A percentile compares a stretch with the other conserved stretches of the same genome.
Evolutionary conservation across 2,797 vertebrate species (phyloP).

Genomic region (Hapalemur alaotrensis): DNA sequence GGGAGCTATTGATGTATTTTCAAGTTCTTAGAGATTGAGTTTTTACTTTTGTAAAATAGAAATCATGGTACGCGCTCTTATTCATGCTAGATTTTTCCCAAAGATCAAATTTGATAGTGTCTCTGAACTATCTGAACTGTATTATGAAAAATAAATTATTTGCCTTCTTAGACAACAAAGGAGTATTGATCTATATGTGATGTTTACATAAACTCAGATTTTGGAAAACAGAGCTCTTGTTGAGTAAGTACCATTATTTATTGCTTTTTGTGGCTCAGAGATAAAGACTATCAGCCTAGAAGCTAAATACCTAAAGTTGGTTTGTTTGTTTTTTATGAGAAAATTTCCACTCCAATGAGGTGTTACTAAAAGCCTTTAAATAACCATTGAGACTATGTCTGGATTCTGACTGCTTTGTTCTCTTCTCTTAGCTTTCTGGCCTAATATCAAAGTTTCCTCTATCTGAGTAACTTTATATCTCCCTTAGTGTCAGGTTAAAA

Average conservation of each 20-base stretch:
- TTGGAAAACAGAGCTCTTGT: not conserved
- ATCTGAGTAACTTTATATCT: conserved; percentile 41
- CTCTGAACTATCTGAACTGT: not conserved
- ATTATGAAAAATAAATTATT: conserved; percentile 1
- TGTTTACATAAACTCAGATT: not conserved
- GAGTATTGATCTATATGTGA: not conserved
- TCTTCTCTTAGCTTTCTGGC: not conserved
- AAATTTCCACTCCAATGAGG: not conserved
- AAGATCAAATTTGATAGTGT: not conserved
- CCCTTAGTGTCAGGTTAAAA: conserved; percentile 43
- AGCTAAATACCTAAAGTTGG: not conserved
- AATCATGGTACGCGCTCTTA: not conserved
- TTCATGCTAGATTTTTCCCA: not conserved
- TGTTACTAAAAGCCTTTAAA: conserved; percentile 21
- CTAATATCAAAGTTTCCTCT: conserved; percentile 54
- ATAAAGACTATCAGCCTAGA: not conserved
- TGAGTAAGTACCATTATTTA: not conserved
- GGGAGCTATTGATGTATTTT: not conserved
- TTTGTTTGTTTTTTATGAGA: not conserved
- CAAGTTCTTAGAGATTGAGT: not conserved
- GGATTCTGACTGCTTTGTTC: conserved; percentile 36
- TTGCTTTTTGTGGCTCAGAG: not conserved
- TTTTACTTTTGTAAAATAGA: conserved; percentile 21
- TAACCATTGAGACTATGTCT: not conserved
- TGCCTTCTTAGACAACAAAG: not conserved